Conservation (phyloP, 1,140 invertebrate species). For the Thereuonema tuberculata region DNA sequence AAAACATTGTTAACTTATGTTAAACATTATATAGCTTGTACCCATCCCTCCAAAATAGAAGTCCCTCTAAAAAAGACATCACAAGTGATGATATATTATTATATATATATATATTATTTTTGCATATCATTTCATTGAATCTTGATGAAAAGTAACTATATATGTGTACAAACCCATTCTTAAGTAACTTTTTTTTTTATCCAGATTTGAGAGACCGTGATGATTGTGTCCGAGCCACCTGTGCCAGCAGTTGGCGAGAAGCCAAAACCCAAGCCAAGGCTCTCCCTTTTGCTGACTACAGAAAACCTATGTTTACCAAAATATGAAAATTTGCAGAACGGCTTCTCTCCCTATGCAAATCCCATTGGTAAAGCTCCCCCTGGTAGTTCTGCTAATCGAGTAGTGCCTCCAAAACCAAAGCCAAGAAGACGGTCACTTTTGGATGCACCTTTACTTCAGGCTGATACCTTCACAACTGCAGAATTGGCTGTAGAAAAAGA, state of each 20-base stretch:
- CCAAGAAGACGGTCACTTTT: conserved; percentile 5
- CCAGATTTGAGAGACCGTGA: neutral
- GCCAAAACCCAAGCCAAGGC: neutral
- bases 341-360: too few species aligned
- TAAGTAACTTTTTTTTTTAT: neutral
- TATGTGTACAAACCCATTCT: neutral
- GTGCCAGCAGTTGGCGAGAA: neutral
- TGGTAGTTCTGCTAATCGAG: neutral
- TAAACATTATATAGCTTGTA: too few species aligned
- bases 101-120: too few species aligned
- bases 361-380: too few species aligned
- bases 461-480: too few species aligned
- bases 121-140: neutral
- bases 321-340: neutral
- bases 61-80: too few species aligned
- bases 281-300: neutral
- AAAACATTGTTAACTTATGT: too few species aligned
- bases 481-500: neutral
- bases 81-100: too few species aligned
- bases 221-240: neutral
- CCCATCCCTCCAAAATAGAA: too few species aligned
- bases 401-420: conserved; percentile 1
- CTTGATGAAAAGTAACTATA: neutral
- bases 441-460: neutral
- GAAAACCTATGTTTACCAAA: neutral